These are phyloP conservation scores for Acanthosepion pharaonis DNA, from an alignment of 2,888 invertebrate species.

Conservation along the genomic window DNA sequence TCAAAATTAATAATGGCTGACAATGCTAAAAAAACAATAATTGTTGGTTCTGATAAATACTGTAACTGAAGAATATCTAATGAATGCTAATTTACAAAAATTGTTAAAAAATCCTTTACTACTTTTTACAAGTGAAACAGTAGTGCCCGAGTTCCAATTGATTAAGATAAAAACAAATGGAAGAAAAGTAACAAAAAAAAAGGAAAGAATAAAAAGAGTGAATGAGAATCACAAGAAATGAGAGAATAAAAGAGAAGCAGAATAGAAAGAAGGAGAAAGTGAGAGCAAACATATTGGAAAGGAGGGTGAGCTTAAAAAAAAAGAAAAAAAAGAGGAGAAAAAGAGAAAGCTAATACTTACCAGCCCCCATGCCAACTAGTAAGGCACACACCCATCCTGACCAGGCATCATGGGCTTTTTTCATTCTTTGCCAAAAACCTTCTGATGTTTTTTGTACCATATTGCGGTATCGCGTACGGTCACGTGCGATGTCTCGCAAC, in stretches of 20 bases:
- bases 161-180: too few species aligned
- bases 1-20: too few species aligned
- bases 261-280: neutral
- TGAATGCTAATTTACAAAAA: too few species aligned
- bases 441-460: constrained; percentile 87
- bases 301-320: neutral
- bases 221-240: too few species aligned
- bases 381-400: constrained; percentile 99
- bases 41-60: too few species aligned
- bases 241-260: neutral
- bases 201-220: neutral
- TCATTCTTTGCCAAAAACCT: constrained; percentile 90
- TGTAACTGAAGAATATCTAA: too few species aligned
- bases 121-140: too few species aligned
- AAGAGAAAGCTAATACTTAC: constrained; percentile 71
- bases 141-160: too few species aligned
- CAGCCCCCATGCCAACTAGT: constrained; percentile 94
- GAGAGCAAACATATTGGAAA: neutral
- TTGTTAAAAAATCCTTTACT: too few species aligned
- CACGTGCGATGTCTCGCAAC: constrained; percentile 97
- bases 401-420: constrained; percentile 97
- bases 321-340: neutral
- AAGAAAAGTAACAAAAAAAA: too few species aligned
- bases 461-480: constrained; percentile 94
- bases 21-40: too few species aligned